Evolutionary conservation across 2,888 invertebrate genomes (phyloP).

Genomic region (Apamea anceps): DNA sequence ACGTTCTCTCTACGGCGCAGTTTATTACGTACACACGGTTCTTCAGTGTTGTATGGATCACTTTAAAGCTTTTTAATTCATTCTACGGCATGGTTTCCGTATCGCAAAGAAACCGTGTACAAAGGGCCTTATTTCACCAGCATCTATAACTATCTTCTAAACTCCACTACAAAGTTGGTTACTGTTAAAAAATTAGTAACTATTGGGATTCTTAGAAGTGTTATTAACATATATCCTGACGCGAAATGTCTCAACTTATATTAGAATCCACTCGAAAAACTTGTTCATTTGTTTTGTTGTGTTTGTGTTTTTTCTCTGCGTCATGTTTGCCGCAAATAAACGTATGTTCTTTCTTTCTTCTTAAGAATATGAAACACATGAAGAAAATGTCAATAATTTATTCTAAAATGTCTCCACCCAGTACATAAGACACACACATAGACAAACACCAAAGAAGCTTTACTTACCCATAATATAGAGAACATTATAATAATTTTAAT

Average conservation of each 20-base stretch:
- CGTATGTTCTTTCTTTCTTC: too few relatives aligned
- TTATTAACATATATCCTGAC: not conserved
- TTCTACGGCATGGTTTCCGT: too few relatives aligned
- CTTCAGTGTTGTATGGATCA: too few relatives aligned
- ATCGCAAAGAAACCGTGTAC: too few relatives aligned
- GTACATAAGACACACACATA: conserved; percentile 35
- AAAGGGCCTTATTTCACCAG: too few relatives aligned
- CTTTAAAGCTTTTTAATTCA: too few relatives aligned
- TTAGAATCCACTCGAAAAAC: too few relatives aligned
- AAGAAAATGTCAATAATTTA: not conserved
- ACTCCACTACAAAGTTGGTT: not conserved
- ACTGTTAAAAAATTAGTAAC: not conserved
- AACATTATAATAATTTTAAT: conserved; percentile 84
- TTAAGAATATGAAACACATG: not conserved
- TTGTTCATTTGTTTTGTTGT: too few relatives aligned
- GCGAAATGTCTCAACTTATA: not conserved
- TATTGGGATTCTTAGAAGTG: not conserved
- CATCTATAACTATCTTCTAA: not conserved
- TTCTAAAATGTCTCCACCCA: conserved; percentile 6
- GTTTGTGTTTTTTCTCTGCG: too few relatives aligned
- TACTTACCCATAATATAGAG: conserved; percentile 63
- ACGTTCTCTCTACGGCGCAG: too few relatives aligned
- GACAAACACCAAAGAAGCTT: conserved; percentile 68
- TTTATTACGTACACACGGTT: too few relatives aligned
- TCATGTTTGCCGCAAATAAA: too few relatives aligned